Conservation (phyloP, 1,140 invertebrate genomes). For the Drosophila simulans region DNA sequence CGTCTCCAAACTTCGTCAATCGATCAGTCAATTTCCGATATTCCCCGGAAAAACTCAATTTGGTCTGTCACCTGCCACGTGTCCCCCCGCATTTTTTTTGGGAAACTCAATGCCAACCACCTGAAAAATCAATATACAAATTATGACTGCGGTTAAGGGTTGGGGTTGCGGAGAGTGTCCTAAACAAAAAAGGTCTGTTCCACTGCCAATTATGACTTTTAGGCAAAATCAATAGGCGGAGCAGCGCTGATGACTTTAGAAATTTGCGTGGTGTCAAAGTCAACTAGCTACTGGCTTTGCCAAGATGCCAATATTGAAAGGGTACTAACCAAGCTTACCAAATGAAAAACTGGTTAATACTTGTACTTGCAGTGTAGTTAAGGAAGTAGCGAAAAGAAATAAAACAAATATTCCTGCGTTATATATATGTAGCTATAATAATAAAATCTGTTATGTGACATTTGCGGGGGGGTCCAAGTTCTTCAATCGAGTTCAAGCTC, state of each 20-base stretch:
- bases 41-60: conserved; percentile 37
- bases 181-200: conserved; percentile 27
- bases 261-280: conserved; percentile 41
- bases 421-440: background rate
- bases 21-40: conserved; percentile 18
- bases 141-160: conserved; percentile 5
- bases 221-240: conserved; percentile 51
- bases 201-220: conserved; percentile 60
- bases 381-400: no score
- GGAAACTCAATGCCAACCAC: conserved; percentile 23
- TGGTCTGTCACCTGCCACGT: conserved; percentile 38
- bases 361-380: no score
- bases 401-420: background rate
- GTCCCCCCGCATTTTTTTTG: background rate
- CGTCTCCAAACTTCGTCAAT: conserved; percentile 26
- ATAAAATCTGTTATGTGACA: background rate
- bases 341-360: no score
- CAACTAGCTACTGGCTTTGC: conserved; percentile 24
- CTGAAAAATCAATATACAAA: conserved; percentile 69
- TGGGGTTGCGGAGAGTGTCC: background rate
- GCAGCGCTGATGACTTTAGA: conserved; percentile 41
- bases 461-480: background rate
- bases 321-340: no score
- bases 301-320: conserved; percentile 3
- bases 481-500: background rate